Evolutionary conservation across 2,797 vertebrate genomes (phyloP).

Genomic region (Heteromormyrus szaboi): DNA sequence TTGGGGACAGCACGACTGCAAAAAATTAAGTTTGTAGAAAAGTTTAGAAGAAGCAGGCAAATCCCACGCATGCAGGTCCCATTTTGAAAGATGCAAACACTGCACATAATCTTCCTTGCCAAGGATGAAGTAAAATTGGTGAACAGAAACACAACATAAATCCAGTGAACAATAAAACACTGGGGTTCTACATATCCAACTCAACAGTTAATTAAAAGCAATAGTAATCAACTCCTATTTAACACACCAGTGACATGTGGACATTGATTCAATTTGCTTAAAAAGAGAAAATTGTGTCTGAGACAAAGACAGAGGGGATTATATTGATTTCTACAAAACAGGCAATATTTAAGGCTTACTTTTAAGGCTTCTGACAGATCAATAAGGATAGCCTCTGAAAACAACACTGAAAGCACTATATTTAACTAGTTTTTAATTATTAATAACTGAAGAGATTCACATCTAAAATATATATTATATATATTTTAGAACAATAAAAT

Average conservation of each 20-base stretch:
- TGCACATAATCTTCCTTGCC: neutral
- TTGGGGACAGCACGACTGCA: neutral
- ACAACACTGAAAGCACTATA: neutral
- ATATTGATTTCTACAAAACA: slow-evolving; percentile 20
- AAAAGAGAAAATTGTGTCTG: slow-evolving; percentile 7
- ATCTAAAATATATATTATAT: neutral
- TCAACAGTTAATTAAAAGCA: slow-evolving; percentile 22
- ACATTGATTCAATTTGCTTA: slow-evolving; percentile 27
- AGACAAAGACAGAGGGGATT: slow-evolving; percentile 20
- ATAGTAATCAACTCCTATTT: slow-evolving; percentile 9
- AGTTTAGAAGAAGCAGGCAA: neutral
- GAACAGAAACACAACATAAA: neutral
- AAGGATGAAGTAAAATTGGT: neutral
- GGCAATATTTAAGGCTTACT: neutral
- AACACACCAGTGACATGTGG: slow-evolving; percentile 23
- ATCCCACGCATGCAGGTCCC: neutral
- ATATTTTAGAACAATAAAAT: neutral
- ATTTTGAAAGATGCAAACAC: neutral
- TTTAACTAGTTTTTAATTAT: neutral
- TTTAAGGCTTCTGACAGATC: neutral
- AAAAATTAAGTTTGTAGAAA: slow-evolving; percentile 12
- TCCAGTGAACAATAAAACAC: neutral
- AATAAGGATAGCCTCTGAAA: neutral
- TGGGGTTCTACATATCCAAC: neutral
- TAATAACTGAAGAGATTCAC: neutral